These are phyloP conservation scores for Palythoa heliodiscus DNA, from an alignment of 92 coral and sea anemone genomes.

Conservation along the genomic window DNA sequence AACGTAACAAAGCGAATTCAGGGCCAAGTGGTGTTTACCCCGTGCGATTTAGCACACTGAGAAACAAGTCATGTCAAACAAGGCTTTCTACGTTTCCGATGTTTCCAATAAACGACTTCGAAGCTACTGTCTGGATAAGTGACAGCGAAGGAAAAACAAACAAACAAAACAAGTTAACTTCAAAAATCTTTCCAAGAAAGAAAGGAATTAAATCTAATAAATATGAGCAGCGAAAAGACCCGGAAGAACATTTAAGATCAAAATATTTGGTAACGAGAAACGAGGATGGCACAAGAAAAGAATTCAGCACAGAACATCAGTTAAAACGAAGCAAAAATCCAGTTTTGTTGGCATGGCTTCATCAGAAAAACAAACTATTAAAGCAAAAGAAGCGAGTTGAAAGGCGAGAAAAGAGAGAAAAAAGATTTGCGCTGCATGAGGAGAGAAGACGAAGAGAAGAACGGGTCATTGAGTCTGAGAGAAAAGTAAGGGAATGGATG, in stretches of 20 bases:
- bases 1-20: slow-evolving; percentile 21
- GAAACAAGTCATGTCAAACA: slow-evolving; percentile 79
- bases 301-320: slow-evolving; percentile 79
- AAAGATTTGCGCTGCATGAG: slow-evolving; percentile 71
- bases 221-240: not conserved
- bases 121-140: slow-evolving; percentile 83
- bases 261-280: slow-evolving; percentile 47
- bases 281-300: slow-evolving; percentile 74
- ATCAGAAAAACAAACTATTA: slow-evolving; percentile 67
- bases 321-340: slow-evolving; percentile 81
- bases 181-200: not conserved
- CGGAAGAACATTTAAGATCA: slow-evolving; percentile 23
- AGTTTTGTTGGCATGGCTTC: slow-evolving; percentile 82
- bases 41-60: slow-evolving; percentile 55
- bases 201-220: slow-evolving; percentile 29
- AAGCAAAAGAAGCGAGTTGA: slow-evolving; percentile 70
- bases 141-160: slow-evolving; percentile 52
- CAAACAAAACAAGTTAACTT: not conserved
- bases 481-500: slow-evolving; percentile 72
- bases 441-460: slow-evolving; percentile 63
- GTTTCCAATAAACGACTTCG: slow-evolving; percentile 66
- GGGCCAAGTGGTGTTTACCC: slow-evolving; percentile 79
- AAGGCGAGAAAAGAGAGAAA: slow-evolving; percentile 71
- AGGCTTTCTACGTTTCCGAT: slow-evolving; percentile 74
- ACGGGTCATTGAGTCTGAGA: slow-evolving; percentile 52